Evolutionary conservation across 2,888 invertebrate species (phyloP).

Genomic region (Quadroppia sp.): DNA sequence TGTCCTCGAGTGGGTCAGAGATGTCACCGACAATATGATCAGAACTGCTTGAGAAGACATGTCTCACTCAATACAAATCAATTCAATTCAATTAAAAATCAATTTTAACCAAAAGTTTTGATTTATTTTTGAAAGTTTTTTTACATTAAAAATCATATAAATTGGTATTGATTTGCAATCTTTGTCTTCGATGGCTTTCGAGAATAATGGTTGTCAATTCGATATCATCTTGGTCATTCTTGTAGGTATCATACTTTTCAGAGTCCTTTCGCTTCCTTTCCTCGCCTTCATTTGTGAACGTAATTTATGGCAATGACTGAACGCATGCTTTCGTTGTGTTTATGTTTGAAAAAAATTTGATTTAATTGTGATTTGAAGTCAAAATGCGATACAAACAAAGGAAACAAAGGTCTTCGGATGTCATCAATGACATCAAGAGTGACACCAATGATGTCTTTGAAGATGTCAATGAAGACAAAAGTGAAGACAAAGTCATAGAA

Average conservation of each 20-base stretch:
- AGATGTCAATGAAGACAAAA: not conserved
- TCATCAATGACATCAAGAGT: not conserved
- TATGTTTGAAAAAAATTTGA: not conserved
- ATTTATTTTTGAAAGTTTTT: too few species aligned
- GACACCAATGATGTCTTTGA: not conserved
- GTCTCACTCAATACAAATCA: not conserved
- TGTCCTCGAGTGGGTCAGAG: constrained; percentile 33
- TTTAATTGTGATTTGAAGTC: not conserved
- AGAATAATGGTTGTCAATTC: too few species aligned
- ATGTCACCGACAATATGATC: constrained; percentile 15
- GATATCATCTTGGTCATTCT: too few species aligned
- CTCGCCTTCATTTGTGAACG: not conserved
- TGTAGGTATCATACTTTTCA: too few species aligned
- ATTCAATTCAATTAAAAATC: not conserved
- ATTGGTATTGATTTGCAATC: too few species aligned
- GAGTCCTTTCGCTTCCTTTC: too few species aligned
- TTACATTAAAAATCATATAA: too few species aligned
- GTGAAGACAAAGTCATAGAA: not conserved
- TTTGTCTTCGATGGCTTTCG: too few species aligned
- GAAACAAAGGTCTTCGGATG: not conserved
- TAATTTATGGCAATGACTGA: not conserved
- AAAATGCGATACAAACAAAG: not conserved
- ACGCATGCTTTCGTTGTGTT: constrained; percentile 7
- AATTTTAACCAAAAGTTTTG: not conserved
- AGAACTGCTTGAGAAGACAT: not conserved